phyloP scores from a whole-genome alignment of 2,113 vertebrate species.

The Saguinus midas region DNA sequence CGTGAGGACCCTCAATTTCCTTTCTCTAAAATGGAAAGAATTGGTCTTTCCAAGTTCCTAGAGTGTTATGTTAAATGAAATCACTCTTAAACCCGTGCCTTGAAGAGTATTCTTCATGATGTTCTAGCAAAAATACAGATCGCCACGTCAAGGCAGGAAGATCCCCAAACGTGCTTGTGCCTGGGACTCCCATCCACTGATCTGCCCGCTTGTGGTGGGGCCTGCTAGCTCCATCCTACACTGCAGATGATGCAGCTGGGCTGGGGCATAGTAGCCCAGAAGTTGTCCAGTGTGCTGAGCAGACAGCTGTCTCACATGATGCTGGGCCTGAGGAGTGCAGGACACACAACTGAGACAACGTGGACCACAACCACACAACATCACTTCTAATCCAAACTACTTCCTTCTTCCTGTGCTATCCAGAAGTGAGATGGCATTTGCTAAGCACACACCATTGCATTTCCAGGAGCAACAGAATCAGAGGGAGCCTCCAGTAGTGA shows the following conservation, averaged over 20 bases:
- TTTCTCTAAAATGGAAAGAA: background rate
- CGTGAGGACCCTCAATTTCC: background rate
- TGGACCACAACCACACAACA: background rate
- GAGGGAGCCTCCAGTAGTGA: background rate
- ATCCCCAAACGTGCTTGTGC: background rate
- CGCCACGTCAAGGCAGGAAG: background rate
- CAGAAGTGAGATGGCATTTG: background rate
- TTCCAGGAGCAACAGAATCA: background rate
- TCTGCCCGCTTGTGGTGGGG: background rate
- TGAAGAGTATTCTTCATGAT: background rate
- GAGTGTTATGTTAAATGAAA: background rate
- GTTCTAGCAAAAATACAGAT: background rate
- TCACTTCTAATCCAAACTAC: background rate
- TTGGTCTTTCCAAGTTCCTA: background rate
- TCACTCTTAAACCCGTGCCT: background rate
- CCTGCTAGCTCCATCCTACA: background rate
- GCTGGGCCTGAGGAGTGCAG: background rate
- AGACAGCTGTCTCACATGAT: background rate
- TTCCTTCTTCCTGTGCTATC: background rate
- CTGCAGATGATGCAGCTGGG: too few species aligned
- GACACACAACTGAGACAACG: background rate
- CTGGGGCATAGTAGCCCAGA: background rate
- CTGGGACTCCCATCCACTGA: accelerated
- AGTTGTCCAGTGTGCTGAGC: background rate
- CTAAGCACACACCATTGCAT: background rate